phyloP scores from a whole-genome alignment of 1,140 invertebrate species.

The Chelonus insularis region DNA sequence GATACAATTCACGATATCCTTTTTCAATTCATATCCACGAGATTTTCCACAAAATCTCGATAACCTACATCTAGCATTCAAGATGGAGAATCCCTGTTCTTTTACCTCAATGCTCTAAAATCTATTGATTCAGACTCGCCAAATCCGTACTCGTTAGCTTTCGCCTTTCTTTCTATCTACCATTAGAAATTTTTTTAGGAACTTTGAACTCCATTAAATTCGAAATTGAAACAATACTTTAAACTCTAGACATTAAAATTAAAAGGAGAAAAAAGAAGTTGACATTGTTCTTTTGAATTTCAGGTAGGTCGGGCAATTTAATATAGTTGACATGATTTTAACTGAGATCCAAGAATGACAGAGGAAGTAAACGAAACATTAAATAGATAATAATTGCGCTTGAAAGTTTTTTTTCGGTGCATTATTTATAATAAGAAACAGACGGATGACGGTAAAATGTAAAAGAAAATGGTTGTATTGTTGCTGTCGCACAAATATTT shows the following conservation, averaged over 20 bases:
- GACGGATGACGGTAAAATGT: slow-evolving; percentile 9
- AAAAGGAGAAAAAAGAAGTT: neutral
- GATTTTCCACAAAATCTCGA: slow-evolving; percentile 5
- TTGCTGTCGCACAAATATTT: slow-evolving; percentile 45
- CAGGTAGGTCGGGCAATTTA: too few species aligned
- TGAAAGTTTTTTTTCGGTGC: neutral
- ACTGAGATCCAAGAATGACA: too few species aligned
- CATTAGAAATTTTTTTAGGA: slow-evolving; percentile 30
- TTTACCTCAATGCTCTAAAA: neutral
- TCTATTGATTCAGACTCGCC: slow-evolving; percentile 13
- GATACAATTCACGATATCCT: neutral
- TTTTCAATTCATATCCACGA: neutral
- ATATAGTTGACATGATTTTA: too few species aligned
- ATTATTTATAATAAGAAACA: slow-evolving; percentile 15
- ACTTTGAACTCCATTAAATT: slow-evolving; percentile 42
- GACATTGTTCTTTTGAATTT: too few species aligned
- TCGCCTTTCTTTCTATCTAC: neutral
- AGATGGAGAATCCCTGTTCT: slow-evolving; percentile 20
- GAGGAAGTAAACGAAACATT: too few species aligned
- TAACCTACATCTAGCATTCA: slow-evolving; percentile 11
- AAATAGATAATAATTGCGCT: slow-evolving; percentile 13
- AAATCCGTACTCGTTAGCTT: slow-evolving; percentile 19
- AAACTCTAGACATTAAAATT: slow-evolving; percentile 33
- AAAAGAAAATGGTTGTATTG: slow-evolving; percentile 12
- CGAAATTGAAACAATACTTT: slow-evolving; percentile 47